Percentiles rank a stretch among this genome's conserved stretches.
Evolutionary conservation across 2,888 invertebrate genomes (phyloP).

Genomic region (Apotomis turbidana): DNA sequence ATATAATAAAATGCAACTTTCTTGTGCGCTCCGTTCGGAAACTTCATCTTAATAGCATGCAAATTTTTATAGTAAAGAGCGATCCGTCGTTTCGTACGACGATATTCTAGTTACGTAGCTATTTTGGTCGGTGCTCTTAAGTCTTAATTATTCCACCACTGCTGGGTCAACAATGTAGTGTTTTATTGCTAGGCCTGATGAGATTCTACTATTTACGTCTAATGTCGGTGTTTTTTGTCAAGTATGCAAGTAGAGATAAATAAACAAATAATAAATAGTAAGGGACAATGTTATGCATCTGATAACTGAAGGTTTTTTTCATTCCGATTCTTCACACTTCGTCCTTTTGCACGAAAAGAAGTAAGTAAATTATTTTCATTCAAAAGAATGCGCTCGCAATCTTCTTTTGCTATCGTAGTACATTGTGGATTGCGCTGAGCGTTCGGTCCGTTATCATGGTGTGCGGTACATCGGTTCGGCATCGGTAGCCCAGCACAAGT

Average conservation of each 20-base stretch:
- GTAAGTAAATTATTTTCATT: background rate
- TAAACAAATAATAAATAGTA: too few relatives aligned
- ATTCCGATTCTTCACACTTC: background rate
- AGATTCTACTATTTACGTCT: constrained; percentile 2
- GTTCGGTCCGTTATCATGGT: constrained; percentile 63
- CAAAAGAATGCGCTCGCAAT: constrained; percentile 17
- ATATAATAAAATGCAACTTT: background rate
- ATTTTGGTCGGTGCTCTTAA: constrained; percentile 8
- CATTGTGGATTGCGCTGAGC: constrained; percentile 54
- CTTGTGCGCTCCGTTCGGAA: too few relatives aligned
- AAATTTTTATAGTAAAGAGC: background rate
- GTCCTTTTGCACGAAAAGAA: background rate
- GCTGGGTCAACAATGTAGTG: constrained; percentile 16
- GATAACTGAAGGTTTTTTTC: background rate
- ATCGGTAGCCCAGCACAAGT: constrained; percentile 57
- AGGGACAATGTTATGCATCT: background rate
- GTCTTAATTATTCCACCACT: constrained; percentile 12
- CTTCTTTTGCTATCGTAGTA: constrained; percentile 29
- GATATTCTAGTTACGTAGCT: constrained; percentile 3
- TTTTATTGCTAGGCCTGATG: background rate
- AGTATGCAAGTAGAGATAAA: too few relatives aligned
- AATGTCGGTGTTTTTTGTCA: background rate
- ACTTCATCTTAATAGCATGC: background rate
- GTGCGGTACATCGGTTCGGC: constrained; percentile 54
- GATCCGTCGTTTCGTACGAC: background rate